A percentile compares a stretch with the other conserved stretches of the same genome.
These are phyloP conservation scores for Griposia aprilina DNA, from an alignment of 2,888 invertebrate genomes.

Conservation along the genomic window DNA sequence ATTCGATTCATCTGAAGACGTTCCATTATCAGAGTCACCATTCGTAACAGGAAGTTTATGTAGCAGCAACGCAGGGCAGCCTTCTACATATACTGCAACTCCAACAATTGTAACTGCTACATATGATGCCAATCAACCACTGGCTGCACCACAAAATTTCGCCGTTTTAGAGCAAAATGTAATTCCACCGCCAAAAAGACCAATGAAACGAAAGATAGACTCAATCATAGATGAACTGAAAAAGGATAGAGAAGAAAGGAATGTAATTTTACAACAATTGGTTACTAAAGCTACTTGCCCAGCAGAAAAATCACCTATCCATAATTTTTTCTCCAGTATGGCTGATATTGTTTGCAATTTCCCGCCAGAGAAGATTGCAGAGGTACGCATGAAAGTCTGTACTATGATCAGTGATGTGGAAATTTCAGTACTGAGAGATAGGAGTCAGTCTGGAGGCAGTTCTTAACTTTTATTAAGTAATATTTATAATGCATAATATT, in stretches of 20 bases:
- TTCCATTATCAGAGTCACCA: constrained; percentile 35
- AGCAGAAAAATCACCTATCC: constrained; percentile 27
- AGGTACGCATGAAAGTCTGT: constrained; percentile 43
- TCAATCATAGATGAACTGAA: constrained; percentile 50
- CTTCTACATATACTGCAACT: constrained; percentile 3
- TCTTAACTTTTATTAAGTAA: neutral
- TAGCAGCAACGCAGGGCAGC: constrained; percentile 1
- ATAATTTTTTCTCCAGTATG: constrained; percentile 54
- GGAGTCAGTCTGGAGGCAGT: neutral
- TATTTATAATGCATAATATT: neutral
- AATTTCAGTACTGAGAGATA: constrained; percentile 35
- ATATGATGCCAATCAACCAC: constrained; percentile 23
- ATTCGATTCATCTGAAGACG: constrained; percentile 46
- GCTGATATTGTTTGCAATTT: constrained; percentile 52
- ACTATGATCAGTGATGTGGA: constrained; percentile 46
- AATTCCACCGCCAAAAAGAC: constrained; percentile 30
- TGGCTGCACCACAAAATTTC: neutral
- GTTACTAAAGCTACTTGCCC: constrained; percentile 30
- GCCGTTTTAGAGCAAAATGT: constrained; percentile 4
- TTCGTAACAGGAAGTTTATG: constrained; percentile 6
- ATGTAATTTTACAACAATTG: constrained; percentile 42
- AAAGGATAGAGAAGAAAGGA: constrained; percentile 49
- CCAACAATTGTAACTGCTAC: constrained; percentile 5
- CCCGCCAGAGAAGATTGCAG: constrained; percentile 53
- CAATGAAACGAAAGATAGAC: constrained; percentile 47